Base-by-base conservation (phyloP, 2,888 invertebrate genomes). In the Acanthosepion esculentum region DNA sequence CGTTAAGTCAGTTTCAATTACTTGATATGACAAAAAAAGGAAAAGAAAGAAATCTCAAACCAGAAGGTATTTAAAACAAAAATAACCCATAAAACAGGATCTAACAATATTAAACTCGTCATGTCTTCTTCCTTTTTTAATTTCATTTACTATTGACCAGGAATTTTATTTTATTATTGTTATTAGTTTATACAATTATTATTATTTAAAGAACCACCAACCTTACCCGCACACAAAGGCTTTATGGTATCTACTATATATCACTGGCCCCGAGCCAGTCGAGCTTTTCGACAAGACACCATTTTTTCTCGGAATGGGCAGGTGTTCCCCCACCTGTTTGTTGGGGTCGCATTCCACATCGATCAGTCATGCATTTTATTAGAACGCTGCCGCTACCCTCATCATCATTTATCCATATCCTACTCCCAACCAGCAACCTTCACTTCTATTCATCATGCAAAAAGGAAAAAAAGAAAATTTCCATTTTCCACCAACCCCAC, bases 361-460 rank as follows among this genome's bases (percentile, higher is more conserved):
- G 78, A 78, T 78, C 78, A 78, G n/a, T 78, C 78, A 78, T 78
- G 78, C 78, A 78, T 78, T 78, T 78, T 78, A 78, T 78, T 78
- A 78, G 78, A 33, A 78, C 78, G n/a, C n/a, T 15, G 78, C 78
- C n/a, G n/a, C 78, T 78, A n/a, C 78, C 78, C 18, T 78, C 78
- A 78, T 78, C 78, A 78, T 78, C 78, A 78, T 78, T 33, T 10
- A 78, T 78, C n/a, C n/a, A n/a, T 78, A n/a, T 33, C n/a, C 78
- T 33, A n/a, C n/a, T 4, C 1, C 78, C 78, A 78, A n/a, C n/a
- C n/a, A 78, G n/a, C 15, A 15, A 78, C 78, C 78, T 33, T 23
- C n/a, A 78, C 10, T n/a, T 78, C 78, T 12, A 29, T n/a, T 78
- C n/a, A n/a, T 10, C 12, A n/a, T n/a, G n/a, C 18, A 33, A 6